Conservation (phyloP, 2,888 invertebrate genomes). For the Coleophora flavipennella region DNA sequence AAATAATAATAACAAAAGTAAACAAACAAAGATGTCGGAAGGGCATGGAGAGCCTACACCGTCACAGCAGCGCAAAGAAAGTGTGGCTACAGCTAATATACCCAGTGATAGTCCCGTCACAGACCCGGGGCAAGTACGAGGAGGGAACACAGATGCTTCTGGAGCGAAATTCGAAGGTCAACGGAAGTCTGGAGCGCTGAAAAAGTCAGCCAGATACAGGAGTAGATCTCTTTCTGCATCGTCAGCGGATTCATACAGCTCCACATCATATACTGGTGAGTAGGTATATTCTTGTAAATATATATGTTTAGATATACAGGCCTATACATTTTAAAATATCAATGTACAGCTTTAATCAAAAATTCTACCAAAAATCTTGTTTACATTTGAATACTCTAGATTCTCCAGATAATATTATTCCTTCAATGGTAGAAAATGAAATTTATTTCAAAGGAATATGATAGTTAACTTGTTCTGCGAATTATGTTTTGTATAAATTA, state of each 20-base stretch:
- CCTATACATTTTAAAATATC: too few relatives aligned
- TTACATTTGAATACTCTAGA: too few relatives aligned
- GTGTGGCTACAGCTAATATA: conserved; percentile 57
- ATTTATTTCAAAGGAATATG: too few relatives aligned
- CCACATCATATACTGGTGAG: conserved; percentile 77
- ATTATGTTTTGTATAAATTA: too few relatives aligned
- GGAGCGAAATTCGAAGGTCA: conserved; percentile 60
- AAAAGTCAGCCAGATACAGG: conserved; percentile 89
- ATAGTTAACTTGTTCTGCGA: too few relatives aligned
- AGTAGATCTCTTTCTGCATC: conserved; percentile 94
- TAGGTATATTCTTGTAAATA: conserved; percentile 4
- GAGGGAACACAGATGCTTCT: conserved; percentile 44
- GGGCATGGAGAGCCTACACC: conserved; percentile 49
- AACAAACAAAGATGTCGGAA: conserved; percentile 45
- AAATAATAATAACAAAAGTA: conserved; percentile 11
- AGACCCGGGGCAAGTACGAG: conserved; percentile 78
- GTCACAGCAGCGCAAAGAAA: conserved; percentile 48
- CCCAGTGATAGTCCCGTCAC: conserved; percentile 83
- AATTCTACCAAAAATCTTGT: too few relatives aligned
- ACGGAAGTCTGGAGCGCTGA: conserved; percentile 81
- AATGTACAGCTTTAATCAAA: too few relatives aligned
- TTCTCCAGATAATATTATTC: too few relatives aligned
- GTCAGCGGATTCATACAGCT: conserved; percentile 96
- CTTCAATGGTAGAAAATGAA: too few relatives aligned
- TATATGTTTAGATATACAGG: too few relatives aligned